Percentiles rank a stretch among this genome's conserved stretches.
These are phyloP conservation scores for Littorina saxatilis DNA, from an alignment of 1,140 invertebrate species.

Conservation along the genomic window DNA sequence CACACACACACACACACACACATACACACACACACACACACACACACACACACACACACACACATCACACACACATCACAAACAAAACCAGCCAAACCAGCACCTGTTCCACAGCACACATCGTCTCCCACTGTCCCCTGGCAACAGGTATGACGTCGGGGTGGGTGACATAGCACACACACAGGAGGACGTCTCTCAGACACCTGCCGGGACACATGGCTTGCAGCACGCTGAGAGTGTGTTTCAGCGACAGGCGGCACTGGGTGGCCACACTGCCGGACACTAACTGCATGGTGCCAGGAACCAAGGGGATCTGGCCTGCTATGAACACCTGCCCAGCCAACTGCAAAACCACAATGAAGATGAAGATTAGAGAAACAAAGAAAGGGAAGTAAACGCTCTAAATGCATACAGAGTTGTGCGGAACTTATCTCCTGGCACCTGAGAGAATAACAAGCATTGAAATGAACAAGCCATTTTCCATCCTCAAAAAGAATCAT, in stretches of 20 bases:
- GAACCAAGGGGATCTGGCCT: slow-evolving; percentile 93
- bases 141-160: slow-evolving; percentile 62
- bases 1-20: no score
- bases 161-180: slow-evolving; percentile 71
- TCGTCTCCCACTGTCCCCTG: slow-evolving; percentile 67
- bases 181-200: slow-evolving; percentile 82
- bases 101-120: slow-evolving; percentile 60
- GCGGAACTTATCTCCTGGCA: no score
- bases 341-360: slow-evolving; percentile 77
- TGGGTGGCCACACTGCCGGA: slow-evolving; percentile 85
- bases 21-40: no score
- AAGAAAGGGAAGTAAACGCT: no score
- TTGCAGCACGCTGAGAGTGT: slow-evolving; percentile 87
- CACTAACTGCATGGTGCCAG: slow-evolving; percentile 87
- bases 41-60: no score
- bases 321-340: slow-evolving; percentile 90
- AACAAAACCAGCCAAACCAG: background rate
- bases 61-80: no score
- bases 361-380: background rate
- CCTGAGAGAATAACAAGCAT: no score
- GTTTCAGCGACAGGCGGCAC: slow-evolving; percentile 87
- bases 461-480: no score
- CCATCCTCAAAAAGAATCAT: no score
- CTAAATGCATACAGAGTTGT: no score
- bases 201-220: slow-evolving; percentile 86